Evolutionary conservation across 2,113 vertebrate species (phyloP), one percentile per base, ranked within the genome.

Genomic region (Cyphomyrus plagiostoma): DNA sequence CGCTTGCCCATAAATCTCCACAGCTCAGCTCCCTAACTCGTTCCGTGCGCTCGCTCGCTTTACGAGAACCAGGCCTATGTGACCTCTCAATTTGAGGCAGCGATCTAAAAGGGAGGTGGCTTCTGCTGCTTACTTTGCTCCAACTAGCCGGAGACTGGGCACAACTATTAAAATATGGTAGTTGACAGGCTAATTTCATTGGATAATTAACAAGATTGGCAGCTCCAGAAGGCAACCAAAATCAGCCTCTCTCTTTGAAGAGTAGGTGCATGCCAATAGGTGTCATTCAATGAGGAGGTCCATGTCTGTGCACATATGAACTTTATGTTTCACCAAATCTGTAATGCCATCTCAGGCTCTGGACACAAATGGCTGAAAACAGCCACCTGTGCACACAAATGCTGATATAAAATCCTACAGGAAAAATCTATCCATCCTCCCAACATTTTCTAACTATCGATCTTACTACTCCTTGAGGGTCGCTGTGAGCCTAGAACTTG

Each of bases 171-270:
- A 94, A 92, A 94, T 93, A 93, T 93, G 94, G 92, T 93, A 93
- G 50, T 46, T 13, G 92, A 91, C 46, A 90, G 93, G 94, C 94
- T 91, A 94, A 95, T 95, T 94, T 92, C 92, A 80, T 93, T 95
- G 94, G 95, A 95, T 95, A 95, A 95, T 96, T 95, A 94, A 94
- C 92, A 93, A 94, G 94, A 91, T 86, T 94, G 95, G 94, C 94
- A 95, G 92, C 93, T 92, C 89, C 92, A 92, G 91, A 94, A 95
- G 93, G 92, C 92, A 91, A 93, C 90, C 87, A 87, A 92, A 94
- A 90, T 48, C 66, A 50, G 26, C 13, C 46, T 56, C 35, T 13
- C 83, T 50, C 83, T 89, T 11, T 9, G 0, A 35, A 26, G 13
- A 58, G 49, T 19, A 39, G 26, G 26, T 87, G 45, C 45, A 19